Conservation (phyloP, 2,888 invertebrate species). For the Conomelus anceps region DNA sequence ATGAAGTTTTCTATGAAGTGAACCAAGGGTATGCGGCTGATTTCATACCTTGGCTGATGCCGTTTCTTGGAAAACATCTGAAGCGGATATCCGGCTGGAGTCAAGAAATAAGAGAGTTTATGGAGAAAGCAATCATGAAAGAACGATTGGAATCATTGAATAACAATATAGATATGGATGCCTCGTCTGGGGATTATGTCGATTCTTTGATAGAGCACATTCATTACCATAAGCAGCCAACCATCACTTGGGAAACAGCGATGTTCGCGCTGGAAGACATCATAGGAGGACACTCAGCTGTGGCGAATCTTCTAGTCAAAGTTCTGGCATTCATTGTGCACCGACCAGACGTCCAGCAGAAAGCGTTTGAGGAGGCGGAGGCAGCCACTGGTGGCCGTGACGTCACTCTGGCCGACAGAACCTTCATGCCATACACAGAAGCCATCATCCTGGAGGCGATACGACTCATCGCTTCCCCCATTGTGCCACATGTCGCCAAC, state of each 20-base stretch:
- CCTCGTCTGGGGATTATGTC: slow-evolving; percentile 47
- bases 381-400: slow-evolving; percentile 38
- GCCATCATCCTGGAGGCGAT: slow-evolving; percentile 55
- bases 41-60: slow-evolving; percentile 55
- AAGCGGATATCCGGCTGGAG: slow-evolving; percentile 47
- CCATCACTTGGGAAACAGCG: slow-evolving; percentile 48
- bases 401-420: slow-evolving; percentile 44
- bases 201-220: slow-evolving; percentile 52
- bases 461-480: slow-evolving; percentile 57
- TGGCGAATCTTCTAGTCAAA: slow-evolving; percentile 55
- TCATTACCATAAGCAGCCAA: slow-evolving; percentile 42
- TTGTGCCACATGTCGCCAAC: slow-evolving; percentile 60
- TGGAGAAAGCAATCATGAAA: slow-evolving; percentile 47
- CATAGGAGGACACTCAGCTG: slow-evolving; percentile 57
- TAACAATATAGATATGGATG: slow-evolving; percentile 32
- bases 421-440: slow-evolving; percentile 53
- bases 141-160: slow-evolving; percentile 44
- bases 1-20: slow-evolving; percentile 59
- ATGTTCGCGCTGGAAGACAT: slow-evolving; percentile 49
- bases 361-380: slow-evolving; percentile 51
- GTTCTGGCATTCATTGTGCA: slow-evolving; percentile 51
- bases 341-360: slow-evolving; percentile 48
- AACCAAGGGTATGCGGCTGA: slow-evolving; percentile 62
- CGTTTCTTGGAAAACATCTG: slow-evolving; percentile 48
- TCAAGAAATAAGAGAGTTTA: slow-evolving; percentile 49